Base-by-base conservation (phyloP, 2,113 vertebrate species). In the Taxidea taxus region DNA sequence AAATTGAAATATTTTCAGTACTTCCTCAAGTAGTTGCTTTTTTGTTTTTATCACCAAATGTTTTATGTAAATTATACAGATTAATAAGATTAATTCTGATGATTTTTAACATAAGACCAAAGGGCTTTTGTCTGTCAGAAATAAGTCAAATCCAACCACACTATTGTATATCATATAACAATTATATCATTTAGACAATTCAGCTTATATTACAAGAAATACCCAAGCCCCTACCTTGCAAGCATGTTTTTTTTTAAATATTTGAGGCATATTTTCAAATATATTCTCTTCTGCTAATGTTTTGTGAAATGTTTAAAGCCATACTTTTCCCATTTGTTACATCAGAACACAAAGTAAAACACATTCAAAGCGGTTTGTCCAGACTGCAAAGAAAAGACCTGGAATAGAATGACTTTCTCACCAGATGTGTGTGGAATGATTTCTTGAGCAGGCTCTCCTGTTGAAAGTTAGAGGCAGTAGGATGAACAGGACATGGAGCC, bases 1-100 rank as follows among this genome's bases (percentile, higher is more conserved):
- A 98, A 98, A 98, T 97, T 97, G 97, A 98, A 98, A 98, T 96
- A 98, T 98, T 98, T 98, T 98, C 97, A 98, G 95, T 97, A 95
- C 94, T 98, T 98, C 90, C 95, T 98, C 8, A 56, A 94, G 27
- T 91, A 94, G 93, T 90, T 84, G 58, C 25, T 93, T 92, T 85
- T 7, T 54, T 85, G 39, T 60, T 86, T 97, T 87, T 90, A 87
- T 94, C 97, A 98, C 98, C 98, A 95, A 97, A 96, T 98, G 97
- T 98, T 94, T 97, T 98, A 93, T 93, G 92, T 97, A 98, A 98
- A 98, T 98, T 97, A 98, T 93, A 95, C 97, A 98, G 98, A 98
- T 98, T 97, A 98, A 97, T 96, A 89, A 95, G 90, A 96, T 98
- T 98, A 97, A 97, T 87, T 98, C 95, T 96, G 98, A 97, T 98